A percentile compares a stretch with the other conserved stretches of the same genome.
phyloP scores from a whole-genome alignment of 2,888 invertebrate species.

The Cephus spinipes region DNA sequence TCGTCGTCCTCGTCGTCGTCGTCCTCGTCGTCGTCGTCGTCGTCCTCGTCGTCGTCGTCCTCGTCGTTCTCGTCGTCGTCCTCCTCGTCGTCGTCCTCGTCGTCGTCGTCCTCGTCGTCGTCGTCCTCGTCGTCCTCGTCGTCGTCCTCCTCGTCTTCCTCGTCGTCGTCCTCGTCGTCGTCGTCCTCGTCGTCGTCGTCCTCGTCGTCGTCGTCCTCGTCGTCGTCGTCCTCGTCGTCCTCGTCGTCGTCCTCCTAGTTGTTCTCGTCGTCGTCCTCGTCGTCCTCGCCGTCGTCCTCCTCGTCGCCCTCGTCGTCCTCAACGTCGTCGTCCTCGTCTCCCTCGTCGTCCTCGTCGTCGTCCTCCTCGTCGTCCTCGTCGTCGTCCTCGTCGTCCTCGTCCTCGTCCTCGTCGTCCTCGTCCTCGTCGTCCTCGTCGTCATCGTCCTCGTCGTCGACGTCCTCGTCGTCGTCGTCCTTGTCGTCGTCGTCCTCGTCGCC shows the following conservation, averaged over 20 bases:
- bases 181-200: constrained; percentile 1
- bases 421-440: constrained; percentile 1
- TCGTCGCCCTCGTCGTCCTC: too few relatives aligned
- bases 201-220: constrained; percentile 1
- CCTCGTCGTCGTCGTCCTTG: too few relatives aligned
- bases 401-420: too few relatives aligned
- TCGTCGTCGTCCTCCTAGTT: too few relatives aligned
- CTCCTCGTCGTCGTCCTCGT: not conserved
- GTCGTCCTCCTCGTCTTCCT: too few relatives aligned
- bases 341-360: too few relatives aligned
- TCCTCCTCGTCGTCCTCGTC: not conserved
- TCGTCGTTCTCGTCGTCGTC: too few relatives aligned
- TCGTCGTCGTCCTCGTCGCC: too few relatives aligned
- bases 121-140: too few relatives aligned
- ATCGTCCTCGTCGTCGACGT: not conserved
- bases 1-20: constrained; percentile 4
- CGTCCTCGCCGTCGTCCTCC: not conserved
- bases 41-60: too few relatives aligned
- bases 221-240: constrained; percentile 1
- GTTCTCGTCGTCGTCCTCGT: constrained; percentile 2
- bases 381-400: constrained; percentile 1
- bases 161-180: constrained; percentile 1
- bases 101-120: not conserved
- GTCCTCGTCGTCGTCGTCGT: not conserved
- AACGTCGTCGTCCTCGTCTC: too few relatives aligned